Conservation (phyloP, 2,888 invertebrate genomes). For the Patella ulyssiponensis region DNA sequence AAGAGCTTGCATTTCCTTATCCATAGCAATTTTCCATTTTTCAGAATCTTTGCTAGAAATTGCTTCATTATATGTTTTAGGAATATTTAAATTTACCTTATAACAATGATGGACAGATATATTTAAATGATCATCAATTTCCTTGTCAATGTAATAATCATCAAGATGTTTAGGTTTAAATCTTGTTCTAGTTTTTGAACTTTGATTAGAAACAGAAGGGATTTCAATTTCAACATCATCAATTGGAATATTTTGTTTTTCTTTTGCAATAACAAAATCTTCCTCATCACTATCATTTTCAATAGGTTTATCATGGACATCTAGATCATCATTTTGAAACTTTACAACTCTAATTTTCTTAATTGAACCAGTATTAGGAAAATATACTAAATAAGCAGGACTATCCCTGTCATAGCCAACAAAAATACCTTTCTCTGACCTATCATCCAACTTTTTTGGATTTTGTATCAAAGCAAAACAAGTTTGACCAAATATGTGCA, state of each 20-base stretch:
- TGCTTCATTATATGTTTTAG: slow-evolving; percentile 15
- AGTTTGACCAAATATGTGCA: slow-evolving; percentile 24
- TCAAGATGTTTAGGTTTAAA: slow-evolving; percentile 3
- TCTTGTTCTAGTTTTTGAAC: background rate
- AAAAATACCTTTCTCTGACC: no score
- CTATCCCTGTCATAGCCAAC: slow-evolving; percentile 35
- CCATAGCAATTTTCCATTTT: slow-evolving; percentile 20
- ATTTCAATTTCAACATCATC: background rate
- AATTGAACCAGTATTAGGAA: slow-evolving; percentile 27
- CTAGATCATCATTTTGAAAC: slow-evolving; percentile 11
- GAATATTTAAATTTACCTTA: slow-evolving; percentile 1
- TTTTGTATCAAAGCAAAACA: no score
- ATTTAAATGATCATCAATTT: background rate
- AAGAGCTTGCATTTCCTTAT: slow-evolving; percentile 19
- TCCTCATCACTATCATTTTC: slow-evolving; percentile 1
- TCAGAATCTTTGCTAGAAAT: slow-evolving; percentile 12
- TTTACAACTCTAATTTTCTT: slow-evolving; percentile 24
- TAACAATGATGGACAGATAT: slow-evolving; percentile 18
- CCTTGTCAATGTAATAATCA: slow-evolving; percentile 3
- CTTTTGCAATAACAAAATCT: background rate
- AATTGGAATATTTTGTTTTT: background rate
- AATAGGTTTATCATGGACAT: background rate
- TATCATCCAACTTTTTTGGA: no score
- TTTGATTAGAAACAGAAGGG: no score
- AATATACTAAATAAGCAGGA: slow-evolving; percentile 32